Conservation (phyloP, 2,797 vertebrate species). For the Clarias pachynema region DNA sequence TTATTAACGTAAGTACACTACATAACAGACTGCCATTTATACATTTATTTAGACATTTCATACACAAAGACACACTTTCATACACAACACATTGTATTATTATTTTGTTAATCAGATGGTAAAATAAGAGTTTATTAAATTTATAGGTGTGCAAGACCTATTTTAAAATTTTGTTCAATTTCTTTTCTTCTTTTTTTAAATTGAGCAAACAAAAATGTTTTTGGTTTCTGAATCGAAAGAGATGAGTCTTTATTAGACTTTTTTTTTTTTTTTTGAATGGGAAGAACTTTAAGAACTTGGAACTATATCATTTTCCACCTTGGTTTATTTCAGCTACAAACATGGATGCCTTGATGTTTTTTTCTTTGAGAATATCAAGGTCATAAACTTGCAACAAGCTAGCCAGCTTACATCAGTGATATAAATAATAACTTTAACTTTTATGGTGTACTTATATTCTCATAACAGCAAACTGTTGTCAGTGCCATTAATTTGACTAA, state of each 20-base stretch:
- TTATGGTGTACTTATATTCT: not conserved
- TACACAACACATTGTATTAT: not conserved
- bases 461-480: not conserved
- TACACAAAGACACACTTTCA: not conserved
- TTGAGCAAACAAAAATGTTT: not conserved
- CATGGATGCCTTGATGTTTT: not conserved
- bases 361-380: not conserved
- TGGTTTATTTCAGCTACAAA: not conserved
- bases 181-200: too few species aligned
- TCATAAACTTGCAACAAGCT: not conserved
- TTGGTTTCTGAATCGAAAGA: not conserved
- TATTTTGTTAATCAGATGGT: not conserved
- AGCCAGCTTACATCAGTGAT: not conserved
- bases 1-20: not conserved
- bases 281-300: not conserved
- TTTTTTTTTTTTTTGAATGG: not conserved
- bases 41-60: not conserved
- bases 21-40: not conserved
- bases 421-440: not conserved
- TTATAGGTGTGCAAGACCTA: not conserved
- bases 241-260: not conserved
- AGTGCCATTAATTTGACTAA: not conserved
- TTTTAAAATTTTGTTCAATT: not conserved
- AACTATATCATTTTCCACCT: not conserved
- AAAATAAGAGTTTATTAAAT: not conserved